A percentile compares a stretch with the other conserved stretches of the same genome.
Conservation (phyloP, 2,888 invertebrate species). For the Entomobrya multifasciata region DNA sequence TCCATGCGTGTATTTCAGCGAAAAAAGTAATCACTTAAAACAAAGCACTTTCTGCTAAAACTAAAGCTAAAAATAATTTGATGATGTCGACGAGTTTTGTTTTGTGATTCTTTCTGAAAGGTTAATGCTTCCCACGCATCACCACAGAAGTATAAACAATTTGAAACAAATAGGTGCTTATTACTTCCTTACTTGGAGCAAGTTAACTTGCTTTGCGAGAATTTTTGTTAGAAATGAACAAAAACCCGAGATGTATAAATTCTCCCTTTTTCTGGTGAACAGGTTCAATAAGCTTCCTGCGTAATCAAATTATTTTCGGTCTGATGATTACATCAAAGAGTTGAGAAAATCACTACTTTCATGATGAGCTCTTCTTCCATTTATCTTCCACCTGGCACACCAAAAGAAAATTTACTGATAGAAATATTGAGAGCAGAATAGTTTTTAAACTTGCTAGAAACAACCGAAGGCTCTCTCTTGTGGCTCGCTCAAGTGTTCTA, state of each 20-base stretch:
- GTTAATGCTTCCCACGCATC: constrained; percentile 62
- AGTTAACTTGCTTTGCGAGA: constrained; percentile 46
- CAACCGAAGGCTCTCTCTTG: constrained; percentile 7
- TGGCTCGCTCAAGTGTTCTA: constrained; percentile 55
- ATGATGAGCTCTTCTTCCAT: constrained; percentile 48
- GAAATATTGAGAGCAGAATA: neutral
- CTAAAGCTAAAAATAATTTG: neutral
- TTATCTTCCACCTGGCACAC: neutral
- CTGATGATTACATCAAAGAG: constrained; percentile 58
- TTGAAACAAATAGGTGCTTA: neutral
- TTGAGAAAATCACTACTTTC: constrained; percentile 44
- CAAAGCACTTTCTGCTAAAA: neutral
- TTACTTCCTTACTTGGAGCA: constrained; percentile 20
- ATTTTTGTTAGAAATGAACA: constrained; percentile 34
- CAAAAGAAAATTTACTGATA: neutral
- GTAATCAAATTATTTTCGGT: constrained; percentile 68
- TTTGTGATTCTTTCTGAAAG: neutral
- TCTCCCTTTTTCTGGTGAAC: constrained; percentile 35
- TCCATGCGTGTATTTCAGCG: constrained; percentile 16
- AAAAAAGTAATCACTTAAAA: neutral
- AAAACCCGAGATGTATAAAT: constrained; percentile 45
- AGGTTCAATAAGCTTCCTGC: constrained; percentile 65
- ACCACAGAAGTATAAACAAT: neutral
- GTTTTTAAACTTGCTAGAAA: constrained; percentile 5
- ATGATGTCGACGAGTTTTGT: too few species aligned